Base-by-base conservation (phyloP, 92 coral and sea anemone species). In the Meandrina meandrites region DNA sequence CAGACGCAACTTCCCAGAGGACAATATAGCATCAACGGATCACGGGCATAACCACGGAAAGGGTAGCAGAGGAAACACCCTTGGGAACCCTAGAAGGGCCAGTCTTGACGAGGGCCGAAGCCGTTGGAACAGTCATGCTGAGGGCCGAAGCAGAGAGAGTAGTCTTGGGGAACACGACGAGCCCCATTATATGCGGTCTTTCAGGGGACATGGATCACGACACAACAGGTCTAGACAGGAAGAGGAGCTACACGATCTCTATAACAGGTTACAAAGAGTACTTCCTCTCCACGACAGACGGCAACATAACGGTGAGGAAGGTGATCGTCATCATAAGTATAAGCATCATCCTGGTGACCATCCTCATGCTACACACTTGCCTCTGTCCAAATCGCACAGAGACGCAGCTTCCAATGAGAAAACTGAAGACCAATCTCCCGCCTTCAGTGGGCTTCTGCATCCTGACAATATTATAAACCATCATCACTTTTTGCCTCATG, bases 381-480 rank as follows among this genome's bases (percentile, higher is more conserved):
- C 84, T 16, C 32, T 64, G 75, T n/a, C 42, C 42, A 66, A 66
- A 51, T 45, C 70, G 1, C 76, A 48, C 56, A 34, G 36, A 84
- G 45, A 76, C 78, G 31, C 80, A 22, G 27, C 88, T 24, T 16
- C 79, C 11, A 30, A 47, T 67, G 50, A 28, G 34, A 22, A 18
- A 30, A 62, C 54, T 85, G 76, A 75, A 60, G 76, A 76, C 36
- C 76, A 21, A 76, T 32, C 36, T 7, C 86, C 81, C 37, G 98
- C 88, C 4, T 94, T 92, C 81, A 87, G 67, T 47, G 94, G 93
- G 0, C 78, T 94, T 27, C 80, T 91, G 18, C 98, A 94, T 75
- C 98, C 98, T 16, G 96, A 94, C 72, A 94, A 94, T 79, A 78
- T 94, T 16, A 88, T 92, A 27, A 93, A 94, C 86, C 98, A 94